Evolutionary conservation across 2,113 vertebrate species (phyloP).

Genomic region (Menidia beryllina): DNA sequence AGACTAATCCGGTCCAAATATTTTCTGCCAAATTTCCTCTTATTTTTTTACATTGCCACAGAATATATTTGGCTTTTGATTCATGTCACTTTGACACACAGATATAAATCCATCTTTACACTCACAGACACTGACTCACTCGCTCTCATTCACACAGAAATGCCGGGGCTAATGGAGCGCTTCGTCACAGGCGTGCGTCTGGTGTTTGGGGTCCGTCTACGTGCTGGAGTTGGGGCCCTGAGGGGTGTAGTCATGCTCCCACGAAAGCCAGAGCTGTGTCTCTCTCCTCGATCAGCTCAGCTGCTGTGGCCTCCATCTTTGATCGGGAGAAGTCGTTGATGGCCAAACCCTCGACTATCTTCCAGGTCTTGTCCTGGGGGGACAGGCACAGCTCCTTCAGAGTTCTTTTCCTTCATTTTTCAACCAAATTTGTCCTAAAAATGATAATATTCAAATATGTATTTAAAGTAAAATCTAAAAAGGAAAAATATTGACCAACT

Average conservation of each 20-base stretch:
- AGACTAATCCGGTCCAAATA: constrained; percentile 2
- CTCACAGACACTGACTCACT: constrained; percentile 41
- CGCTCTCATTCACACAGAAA: constrained; percentile 12
- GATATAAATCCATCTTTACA: constrained; percentile 36
- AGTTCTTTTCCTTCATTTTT: not conserved
- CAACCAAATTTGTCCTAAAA: not conserved
- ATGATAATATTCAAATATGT: no score
- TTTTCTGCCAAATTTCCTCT: not conserved
- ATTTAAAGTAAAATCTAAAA: not conserved
- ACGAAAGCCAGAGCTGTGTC: constrained; percentile 93
- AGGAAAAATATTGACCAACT: not conserved
- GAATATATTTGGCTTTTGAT: not conserved
- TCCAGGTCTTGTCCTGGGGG: constrained; percentile 91
- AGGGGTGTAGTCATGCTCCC: constrained; percentile 84
- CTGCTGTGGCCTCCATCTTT: constrained; percentile 92
- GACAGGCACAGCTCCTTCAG: not conserved
- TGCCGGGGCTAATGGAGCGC: constrained; percentile 56
- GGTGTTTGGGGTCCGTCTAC: constrained; percentile 81
- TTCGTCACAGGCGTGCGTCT: constrained; percentile 85
- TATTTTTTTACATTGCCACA: not conserved
- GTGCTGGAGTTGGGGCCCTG: constrained; percentile 50
- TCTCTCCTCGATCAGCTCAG: constrained; percentile 92
- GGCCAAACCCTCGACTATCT: constrained; percentile 89
- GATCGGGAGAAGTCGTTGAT: constrained; percentile 92
- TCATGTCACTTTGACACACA: not conserved